Base-by-base conservation (phyloP, 2,888 invertebrate species). In the Heteropelma amictum region DNA sequence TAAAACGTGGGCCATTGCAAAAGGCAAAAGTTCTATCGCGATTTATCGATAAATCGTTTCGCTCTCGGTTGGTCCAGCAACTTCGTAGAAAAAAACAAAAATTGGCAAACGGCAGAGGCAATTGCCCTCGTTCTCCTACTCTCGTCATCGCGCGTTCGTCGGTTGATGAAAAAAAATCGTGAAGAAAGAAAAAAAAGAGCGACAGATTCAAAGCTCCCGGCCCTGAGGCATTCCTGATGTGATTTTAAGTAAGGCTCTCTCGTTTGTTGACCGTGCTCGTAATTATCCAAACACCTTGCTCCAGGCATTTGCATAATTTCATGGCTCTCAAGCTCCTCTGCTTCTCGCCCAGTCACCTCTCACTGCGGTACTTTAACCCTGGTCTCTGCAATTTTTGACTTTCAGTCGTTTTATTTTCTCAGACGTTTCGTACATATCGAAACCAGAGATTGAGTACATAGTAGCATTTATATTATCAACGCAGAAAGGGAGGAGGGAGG, bases 251-350 rank as follows among this genome's bases (percentile, higher is more conserved):
- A 84, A 83, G 82, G 83, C 81, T 80, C 67, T 45, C 77, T 71
- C 61, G 60, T 49, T 45, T 78, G 79, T 79, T 80, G 80, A 82
- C 79, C 79, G 77, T 79, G 78, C 76, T 40, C 67, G 81, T 83
- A 85, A 86, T 86, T 86, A 85, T 85, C 83, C 84, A 83, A 85
- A 86, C 87, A 86, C 86, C 86, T 85, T 84, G 83, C 83, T 78
- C 70, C 58, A 54, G 63, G 76, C 78, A 85, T 86, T 84, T 84
- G 81, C 87, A 85, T 86, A 84, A 87, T 86, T 85, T 86, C 82
- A 83, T 81, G 82, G 79, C 76, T 77, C 79, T 74, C 74, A 70
- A 80, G 68, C 75, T 75, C 28, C 64, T 72, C 51, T 60, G 30
- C 51, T 49, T 42, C 23, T 8, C 69, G 74, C 33, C 47, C 69